Conservation (phyloP, 2,797 vertebrate genomes). For the Pipistrellus nathusii region DNA sequence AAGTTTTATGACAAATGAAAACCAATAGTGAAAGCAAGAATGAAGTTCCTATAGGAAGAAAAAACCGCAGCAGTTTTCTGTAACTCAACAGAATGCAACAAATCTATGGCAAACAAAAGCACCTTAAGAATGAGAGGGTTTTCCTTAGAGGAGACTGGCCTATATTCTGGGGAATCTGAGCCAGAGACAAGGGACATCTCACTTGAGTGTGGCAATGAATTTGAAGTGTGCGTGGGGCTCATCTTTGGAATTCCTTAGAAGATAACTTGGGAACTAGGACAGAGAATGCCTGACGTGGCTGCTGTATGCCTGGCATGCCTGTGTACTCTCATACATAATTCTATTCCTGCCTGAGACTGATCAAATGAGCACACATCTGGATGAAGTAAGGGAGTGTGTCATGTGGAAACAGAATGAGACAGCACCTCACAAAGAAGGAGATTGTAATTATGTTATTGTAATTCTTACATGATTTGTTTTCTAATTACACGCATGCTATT, state of each 20-base stretch:
- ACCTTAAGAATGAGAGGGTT: not conserved
- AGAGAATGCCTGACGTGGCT: not conserved
- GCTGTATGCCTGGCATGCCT: not conserved
- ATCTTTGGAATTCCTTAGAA: not conserved
- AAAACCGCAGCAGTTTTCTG: not conserved
- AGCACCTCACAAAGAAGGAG: not conserved
- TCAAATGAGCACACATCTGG: too few relatives aligned
- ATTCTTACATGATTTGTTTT: conserved; percentile 41
- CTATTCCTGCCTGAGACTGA: not conserved
- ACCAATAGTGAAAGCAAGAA: conserved; percentile 45
- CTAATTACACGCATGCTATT: conserved; percentile 20
- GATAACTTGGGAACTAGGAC: not conserved
- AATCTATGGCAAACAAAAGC: not conserved
- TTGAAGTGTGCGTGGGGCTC: not conserved
- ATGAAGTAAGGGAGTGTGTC: too few relatives aligned
- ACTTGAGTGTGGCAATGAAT: not conserved
- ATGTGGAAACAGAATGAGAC: not conserved
- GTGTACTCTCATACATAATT: not conserved
- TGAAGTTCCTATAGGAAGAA: not conserved
- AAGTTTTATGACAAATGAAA: conserved; percentile 39
- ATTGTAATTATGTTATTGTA: not conserved
- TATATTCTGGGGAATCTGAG: not conserved
- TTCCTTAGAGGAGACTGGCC: not conserved
- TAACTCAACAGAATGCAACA: not conserved
- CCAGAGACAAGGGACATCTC: not conserved